Evolutionary conservation across 2,113 vertebrate species (phyloP).

Genomic region (Scophthalmus maximus): DNA sequence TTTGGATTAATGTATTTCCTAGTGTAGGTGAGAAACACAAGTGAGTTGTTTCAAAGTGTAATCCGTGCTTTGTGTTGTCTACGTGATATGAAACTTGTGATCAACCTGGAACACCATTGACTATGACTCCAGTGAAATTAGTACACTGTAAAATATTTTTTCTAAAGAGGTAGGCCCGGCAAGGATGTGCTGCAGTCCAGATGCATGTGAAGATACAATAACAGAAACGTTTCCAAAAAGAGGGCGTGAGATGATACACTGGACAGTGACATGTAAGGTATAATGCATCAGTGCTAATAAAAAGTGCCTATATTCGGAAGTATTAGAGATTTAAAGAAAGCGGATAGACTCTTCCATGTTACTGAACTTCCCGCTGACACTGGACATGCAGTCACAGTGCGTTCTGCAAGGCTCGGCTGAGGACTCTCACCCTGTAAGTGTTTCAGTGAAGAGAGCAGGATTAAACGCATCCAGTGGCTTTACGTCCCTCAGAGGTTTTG

Average conservation of each 20-base stretch:
- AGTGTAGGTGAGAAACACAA: background rate
- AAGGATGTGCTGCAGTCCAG: conserved; percentile 6
- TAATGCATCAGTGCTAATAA: conserved; percentile 36
- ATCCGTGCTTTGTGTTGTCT: background rate
- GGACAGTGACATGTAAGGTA: conserved; percentile 33
- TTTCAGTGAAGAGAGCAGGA: conserved; percentile 46
- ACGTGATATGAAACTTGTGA: background rate
- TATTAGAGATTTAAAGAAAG: conserved; percentile 57
- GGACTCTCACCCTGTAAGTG: conserved; percentile 54
- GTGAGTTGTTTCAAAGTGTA: too few species aligned
- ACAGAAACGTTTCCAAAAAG: conserved; percentile 11
- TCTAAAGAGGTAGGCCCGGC: background rate
- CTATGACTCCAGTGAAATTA: background rate
- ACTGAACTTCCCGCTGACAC: conserved; percentile 21
- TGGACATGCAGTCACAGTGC: conserved; percentile 56
- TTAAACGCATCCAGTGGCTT: conserved; percentile 26
- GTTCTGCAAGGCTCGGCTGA: conserved; percentile 45
- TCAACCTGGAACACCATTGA: conserved; percentile 14
- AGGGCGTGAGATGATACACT: conserved; percentile 3
- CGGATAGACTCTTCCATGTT: conserved; percentile 33
- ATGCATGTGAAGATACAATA: conserved; percentile 18
- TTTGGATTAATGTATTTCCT: background rate
- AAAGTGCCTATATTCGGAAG: conserved; percentile 54
- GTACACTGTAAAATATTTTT: background rate
- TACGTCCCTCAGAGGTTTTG: conserved; percentile 4